Evolutionary conservation across 2,888 invertebrate species (phyloP).

Genomic region (Leucoptera coffeella): DNA sequence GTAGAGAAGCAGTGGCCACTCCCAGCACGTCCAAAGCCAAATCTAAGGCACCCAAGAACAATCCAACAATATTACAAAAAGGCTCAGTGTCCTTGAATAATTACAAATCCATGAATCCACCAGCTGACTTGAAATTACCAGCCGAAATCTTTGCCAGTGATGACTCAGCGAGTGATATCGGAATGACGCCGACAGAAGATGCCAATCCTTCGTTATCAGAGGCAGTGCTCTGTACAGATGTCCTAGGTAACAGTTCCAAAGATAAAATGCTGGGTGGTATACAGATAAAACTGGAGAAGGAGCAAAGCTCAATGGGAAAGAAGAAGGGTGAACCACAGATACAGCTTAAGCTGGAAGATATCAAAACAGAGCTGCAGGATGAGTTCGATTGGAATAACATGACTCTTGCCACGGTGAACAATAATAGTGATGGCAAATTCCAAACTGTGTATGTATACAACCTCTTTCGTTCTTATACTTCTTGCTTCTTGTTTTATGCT

Average conservation of each 20-base stretch:
- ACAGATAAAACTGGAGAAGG: slow-evolving; percentile 31
- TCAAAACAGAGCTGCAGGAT: slow-evolving; percentile 44
- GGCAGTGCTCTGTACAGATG: too few species aligned
- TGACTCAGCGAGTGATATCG: slow-evolving; percentile 28
- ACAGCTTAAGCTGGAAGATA: slow-evolving; percentile 23
- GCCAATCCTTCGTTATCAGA: slow-evolving; percentile 7
- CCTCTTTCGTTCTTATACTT: slow-evolving; percentile 3
- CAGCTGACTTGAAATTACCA: slow-evolving; percentile 36
- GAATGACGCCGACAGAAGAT: slow-evolving; percentile 13
- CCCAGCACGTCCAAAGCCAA: slow-evolving; percentile 14
- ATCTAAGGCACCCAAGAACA: slow-evolving; percentile 10
- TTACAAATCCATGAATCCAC: slow-evolving; percentile 25
- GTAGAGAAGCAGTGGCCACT: too few species aligned
- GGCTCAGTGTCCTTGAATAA: slow-evolving; percentile 16
- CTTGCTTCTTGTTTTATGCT: slow-evolving; percentile 1
- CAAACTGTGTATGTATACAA: slow-evolving; percentile 31
- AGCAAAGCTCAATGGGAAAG: slow-evolving; percentile 13
- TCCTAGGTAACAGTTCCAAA: slow-evolving; percentile 15
- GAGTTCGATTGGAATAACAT: slow-evolving; percentile 43
- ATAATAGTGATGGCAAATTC: slow-evolving; percentile 29
- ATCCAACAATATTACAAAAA: slow-evolving; percentile 11
- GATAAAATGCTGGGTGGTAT: slow-evolving; percentile 41
- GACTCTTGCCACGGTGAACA: slow-evolving; percentile 38
- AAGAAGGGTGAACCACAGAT: slow-evolving; percentile 23
- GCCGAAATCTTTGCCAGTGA: slow-evolving; percentile 48